Evolutionary conservation across 2,797 vertebrate species (phyloP).

Genomic region (Echeneis naucrates): DNA sequence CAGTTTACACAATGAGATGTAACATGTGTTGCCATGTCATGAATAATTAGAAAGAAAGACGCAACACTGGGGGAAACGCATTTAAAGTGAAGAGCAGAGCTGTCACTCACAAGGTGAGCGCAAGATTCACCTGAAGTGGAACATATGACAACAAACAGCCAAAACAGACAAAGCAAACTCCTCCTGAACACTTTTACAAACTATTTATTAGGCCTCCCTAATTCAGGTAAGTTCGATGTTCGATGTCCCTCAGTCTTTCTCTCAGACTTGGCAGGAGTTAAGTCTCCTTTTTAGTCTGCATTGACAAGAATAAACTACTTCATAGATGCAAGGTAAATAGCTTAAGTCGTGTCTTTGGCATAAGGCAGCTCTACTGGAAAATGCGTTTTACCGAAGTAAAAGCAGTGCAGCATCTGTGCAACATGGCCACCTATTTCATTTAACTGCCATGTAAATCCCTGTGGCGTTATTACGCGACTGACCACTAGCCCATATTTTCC

Average conservation of each 20-base stretch:
- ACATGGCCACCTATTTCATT: not conserved
- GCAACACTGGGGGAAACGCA: not conserved
- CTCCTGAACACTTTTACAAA: too few relatives aligned
- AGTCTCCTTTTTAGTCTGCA: not conserved
- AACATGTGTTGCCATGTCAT: too few relatives aligned
- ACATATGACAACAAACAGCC: not conserved
- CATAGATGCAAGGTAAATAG: not conserved
- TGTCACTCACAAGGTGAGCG: not conserved
- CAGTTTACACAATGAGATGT: not conserved
- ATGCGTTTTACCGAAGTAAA: not conserved
- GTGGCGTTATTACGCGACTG: not conserved
- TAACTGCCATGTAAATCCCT: not conserved
- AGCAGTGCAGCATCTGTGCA: not conserved
- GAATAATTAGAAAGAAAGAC: not conserved
- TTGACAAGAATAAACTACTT: not conserved
- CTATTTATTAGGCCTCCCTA: too few relatives aligned
- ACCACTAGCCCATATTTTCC: conserved; percentile 3
- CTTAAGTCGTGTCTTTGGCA: not conserved
- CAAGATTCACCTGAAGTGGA: not conserved
- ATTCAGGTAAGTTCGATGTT: too few relatives aligned
- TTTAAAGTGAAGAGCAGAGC: not conserved
- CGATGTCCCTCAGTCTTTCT: not conserved
- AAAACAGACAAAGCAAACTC: not conserved
- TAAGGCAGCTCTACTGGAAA: not conserved
- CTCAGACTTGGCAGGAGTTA: not conserved